Evolutionary conservation across 2,797 vertebrate genomes (phyloP).

Genomic region (Pseudomugil gertrudae): DNA sequence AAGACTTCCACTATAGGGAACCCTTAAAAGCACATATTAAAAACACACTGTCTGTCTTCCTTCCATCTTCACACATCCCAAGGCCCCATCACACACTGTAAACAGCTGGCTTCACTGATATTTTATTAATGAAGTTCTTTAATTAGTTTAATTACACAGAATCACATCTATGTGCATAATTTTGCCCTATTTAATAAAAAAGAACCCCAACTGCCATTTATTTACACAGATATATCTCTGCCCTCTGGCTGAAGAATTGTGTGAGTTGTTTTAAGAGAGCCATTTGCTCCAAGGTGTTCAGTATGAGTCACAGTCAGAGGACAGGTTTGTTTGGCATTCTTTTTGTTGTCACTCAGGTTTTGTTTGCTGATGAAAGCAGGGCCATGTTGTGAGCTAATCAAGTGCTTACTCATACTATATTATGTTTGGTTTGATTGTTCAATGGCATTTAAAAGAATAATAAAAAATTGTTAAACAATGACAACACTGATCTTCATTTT

Average conservation of each 20-base stretch:
- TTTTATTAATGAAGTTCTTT: constrained; percentile 88
- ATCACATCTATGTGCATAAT: constrained; percentile 83
- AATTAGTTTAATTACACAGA: constrained; percentile 88
- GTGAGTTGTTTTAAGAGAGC: constrained; percentile 49
- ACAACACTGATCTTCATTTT: constrained; percentile 60
- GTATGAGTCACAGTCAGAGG: constrained; percentile 58
- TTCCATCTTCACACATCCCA: constrained; percentile 68
- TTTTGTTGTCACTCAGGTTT: constrained; percentile 72
- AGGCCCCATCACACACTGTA: constrained; percentile 77
- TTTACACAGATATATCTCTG: constrained; percentile 72
- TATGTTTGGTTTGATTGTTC: constrained; percentile 61
- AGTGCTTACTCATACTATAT: constrained; percentile 58
- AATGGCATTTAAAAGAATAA: constrained; percentile 45
- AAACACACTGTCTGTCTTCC: constrained; percentile 72
- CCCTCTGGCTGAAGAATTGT: constrained; percentile 74
- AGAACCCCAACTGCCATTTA: constrained; percentile 75
- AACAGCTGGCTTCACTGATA: constrained; percentile 85
- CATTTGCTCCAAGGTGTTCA: constrained; percentile 38
- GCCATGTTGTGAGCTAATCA: constrained; percentile 62
- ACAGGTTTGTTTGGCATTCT: constrained; percentile 54
- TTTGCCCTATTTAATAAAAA: constrained; percentile 79
- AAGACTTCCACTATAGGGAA: constrained; percentile 71
- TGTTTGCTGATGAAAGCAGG: constrained; percentile 73
- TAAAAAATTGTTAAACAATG: too few relatives aligned
- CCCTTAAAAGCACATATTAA: constrained; percentile 85